Evolutionary conservation across 1,140 invertebrate species (phyloP), one percentile per base, ranked within the genome.

Genomic region (Theocolax elegans): DNA sequence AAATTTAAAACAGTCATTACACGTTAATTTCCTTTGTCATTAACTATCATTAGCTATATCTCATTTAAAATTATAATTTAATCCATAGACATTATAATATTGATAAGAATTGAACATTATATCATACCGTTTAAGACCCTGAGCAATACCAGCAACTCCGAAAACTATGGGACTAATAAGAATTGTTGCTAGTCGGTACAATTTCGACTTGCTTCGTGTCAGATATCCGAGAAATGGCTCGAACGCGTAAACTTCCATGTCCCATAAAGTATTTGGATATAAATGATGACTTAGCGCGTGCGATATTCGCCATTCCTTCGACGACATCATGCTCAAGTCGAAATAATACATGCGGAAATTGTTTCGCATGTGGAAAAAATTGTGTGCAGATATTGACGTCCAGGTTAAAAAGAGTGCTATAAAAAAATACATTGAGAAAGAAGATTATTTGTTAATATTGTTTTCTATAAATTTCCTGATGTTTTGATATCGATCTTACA

Each of bases 301-400:
- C 0, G 89, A 90, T 42, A 95, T 89, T 72, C 93, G 86, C 89
- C 93, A 95, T 67, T 93, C 89, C 66, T 90, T 87, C n/a, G 89
- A 90, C 2, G 90, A 89, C 81, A 92, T 80, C 56, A 91, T 77
- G 29, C 86, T 84, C 13, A 96, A 79, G 76, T 95, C 92, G 67
- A 93, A 93, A 42, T 93, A 89, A 77, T 93, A 94, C 91, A 94
- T 94, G 49, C 94, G 88, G 87, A 93, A 94, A 77, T 89, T 94
- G 76, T 95, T 91, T 21, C 87, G 88, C 75, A 91, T 88, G 78
- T 96, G 94, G 54, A 95, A 91, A 77, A 93, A 96, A 81, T 96
- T 96, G 78, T 96, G 94, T 0, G 89, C 89, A 21, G 85, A 87
- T 29, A 91, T 87, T 13, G 85, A 81, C 0, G 88, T 84, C 79